These are phyloP conservation scores for Clarias laeviceps DNA, from an alignment of 2,797 vertebrate genomes.

Conservation along the genomic window DNA sequence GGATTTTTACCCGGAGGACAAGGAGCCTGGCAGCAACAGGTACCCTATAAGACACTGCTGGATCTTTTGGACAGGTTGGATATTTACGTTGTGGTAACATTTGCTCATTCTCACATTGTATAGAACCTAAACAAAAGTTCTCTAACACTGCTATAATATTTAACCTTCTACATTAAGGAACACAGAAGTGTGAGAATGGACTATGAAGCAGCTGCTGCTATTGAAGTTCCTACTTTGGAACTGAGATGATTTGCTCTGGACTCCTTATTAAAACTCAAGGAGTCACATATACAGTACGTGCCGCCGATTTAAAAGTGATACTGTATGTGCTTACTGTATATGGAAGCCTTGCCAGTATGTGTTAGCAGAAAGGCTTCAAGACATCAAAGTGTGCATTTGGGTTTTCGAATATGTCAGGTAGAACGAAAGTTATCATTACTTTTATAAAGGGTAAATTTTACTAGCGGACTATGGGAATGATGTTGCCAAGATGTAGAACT, in stretches of 20 bases:
- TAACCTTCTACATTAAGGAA: neutral
- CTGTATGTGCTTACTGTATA: no score
- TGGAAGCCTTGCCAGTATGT: no score
- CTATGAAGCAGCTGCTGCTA: neutral
- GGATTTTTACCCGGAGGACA: neutral
- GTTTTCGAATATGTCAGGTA: no score
- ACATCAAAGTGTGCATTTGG: no score
- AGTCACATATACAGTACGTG: no score
- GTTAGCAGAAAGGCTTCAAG: no score
- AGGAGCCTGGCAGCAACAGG: neutral
- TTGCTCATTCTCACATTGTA: neutral
- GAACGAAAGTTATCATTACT: no score
- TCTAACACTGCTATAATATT: neutral
- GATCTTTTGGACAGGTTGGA: neutral
- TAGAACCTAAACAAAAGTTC: neutral
- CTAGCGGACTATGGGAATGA: no score
- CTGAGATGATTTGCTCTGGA: neutral
- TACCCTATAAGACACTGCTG: neutral
- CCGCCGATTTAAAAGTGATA: no score
- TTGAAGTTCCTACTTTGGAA: neutral
- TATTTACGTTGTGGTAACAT: neutral
- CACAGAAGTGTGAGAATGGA: neutral
- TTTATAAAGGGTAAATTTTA: no score
- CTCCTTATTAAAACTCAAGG: neutral
- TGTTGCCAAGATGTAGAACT: no score